Percentiles rank a stretch among this genome's conserved stretches.
Conservation (phyloP, 2,113 vertebrate genomes). For the Pao palembangensis region DNA sequence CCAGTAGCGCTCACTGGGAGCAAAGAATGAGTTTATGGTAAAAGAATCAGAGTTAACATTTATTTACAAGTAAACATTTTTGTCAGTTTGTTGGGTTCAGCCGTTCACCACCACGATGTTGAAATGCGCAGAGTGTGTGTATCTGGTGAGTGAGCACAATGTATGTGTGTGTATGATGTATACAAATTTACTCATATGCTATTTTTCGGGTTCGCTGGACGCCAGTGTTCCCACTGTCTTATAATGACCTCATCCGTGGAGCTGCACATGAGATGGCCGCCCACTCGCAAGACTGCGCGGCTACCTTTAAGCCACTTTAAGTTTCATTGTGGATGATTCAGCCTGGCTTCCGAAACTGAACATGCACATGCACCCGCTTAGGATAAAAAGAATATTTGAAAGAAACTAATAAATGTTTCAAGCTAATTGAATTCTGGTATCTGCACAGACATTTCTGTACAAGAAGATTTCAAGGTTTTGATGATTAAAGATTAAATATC, state of each 20-base stretch:
- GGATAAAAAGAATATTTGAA: conserved; percentile 5
- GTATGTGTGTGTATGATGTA: background rate
- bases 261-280: background rate
- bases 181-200: conserved; percentile 28
- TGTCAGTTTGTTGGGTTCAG: too few relatives aligned
- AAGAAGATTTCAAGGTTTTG: conserved; percentile 45
- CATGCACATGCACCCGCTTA: conserved; percentile 12
- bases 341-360: conserved; percentile 3
- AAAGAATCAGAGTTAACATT: too few relatives aligned
- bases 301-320: too few relatives aligned
- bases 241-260: conserved; percentile 50
- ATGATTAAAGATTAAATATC: conserved; percentile 25
- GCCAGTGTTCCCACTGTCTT: conserved; percentile 46
- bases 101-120: too few relatives aligned
- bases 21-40: background rate
- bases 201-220: conserved; percentile 43
- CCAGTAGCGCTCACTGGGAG: too few relatives aligned
- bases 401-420: conserved; percentile 19
- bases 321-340: too few relatives aligned
- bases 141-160: background rate
- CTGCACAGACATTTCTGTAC: conserved; percentile 17
- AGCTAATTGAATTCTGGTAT: conserved; percentile 19
- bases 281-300: too few relatives aligned
- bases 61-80: too few relatives aligned
- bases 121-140: too few relatives aligned